Percentiles rank a stretch among this genome's conserved stretches.
phyloP scores from a whole-genome alignment of 2,888 invertebrate genomes.

The Trilocha varians region DNA sequence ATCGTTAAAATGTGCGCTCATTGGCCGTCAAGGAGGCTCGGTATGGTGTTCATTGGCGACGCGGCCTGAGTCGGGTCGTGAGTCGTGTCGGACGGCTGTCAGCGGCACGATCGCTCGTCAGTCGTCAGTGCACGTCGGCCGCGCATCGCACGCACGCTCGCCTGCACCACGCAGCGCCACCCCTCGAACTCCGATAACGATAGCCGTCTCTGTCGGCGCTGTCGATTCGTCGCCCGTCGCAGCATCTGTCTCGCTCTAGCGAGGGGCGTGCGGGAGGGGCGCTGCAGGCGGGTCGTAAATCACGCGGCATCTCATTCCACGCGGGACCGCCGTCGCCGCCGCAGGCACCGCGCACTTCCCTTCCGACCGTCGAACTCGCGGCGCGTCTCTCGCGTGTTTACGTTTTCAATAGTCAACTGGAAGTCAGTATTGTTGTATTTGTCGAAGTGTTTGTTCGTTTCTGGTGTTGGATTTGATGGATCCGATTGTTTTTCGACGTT shows the following conservation, averaged over 20 bases:
- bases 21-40: conserved; percentile 35
- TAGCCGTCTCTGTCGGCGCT: conserved; percentile 44
- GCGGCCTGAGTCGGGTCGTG: conserved; percentile 56
- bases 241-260: conserved; percentile 41
- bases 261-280: conserved; percentile 64
- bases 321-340: conserved; percentile 70
- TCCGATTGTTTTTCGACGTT: conserved; percentile 41
- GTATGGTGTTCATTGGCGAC: conserved; percentile 48
- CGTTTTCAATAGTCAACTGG: conserved; percentile 51
- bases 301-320: conserved; percentile 72
- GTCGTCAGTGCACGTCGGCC: conserved; percentile 58
- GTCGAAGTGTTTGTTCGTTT: conserved; percentile 38
- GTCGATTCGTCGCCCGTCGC: conserved; percentile 12
- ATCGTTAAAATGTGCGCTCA: conserved; percentile 20
- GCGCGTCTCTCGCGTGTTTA: conserved; percentile 70
- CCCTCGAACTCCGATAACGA: conserved; percentile 53
- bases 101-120: conserved; percentile 65
- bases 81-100: conserved; percentile 61
- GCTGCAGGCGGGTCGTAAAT: conserved; percentile 74
- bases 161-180: conserved; percentile 74
- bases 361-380: conserved; percentile 59
- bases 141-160: conserved; percentile 72
- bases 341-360: conserved; percentile 70
- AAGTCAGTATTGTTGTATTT: conserved; percentile 45
- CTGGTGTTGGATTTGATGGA: conserved; percentile 61